phyloP scores from a whole-genome alignment of 1,140 invertebrate genomes.

The Aricia agestis region DNA sequence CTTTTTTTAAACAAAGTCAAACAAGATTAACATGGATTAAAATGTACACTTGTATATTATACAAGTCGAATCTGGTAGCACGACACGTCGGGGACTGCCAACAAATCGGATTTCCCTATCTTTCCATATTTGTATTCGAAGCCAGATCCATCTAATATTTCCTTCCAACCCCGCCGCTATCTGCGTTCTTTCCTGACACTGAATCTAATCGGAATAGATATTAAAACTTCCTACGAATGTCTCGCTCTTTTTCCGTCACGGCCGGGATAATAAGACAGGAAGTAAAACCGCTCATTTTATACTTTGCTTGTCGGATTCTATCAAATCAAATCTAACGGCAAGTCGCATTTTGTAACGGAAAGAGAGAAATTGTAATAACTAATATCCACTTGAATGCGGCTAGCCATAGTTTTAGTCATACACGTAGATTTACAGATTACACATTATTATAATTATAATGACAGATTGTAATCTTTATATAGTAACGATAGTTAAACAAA shows the following conservation, averaged over 20 bases:
- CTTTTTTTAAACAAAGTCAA: no score
- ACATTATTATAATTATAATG: no score
- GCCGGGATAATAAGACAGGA: slow-evolving; percentile 14
- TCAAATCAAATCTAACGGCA: neutral
- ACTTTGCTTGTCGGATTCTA: neutral
- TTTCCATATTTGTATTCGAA: slow-evolving; percentile 73
- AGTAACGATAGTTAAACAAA: no score
- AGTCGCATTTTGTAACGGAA: neutral
- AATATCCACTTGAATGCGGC: neutral
- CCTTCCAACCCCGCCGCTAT: slow-evolving; percentile 69
- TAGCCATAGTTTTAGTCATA: neutral
- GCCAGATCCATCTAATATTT: slow-evolving; percentile 72
- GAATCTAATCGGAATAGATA: slow-evolving; percentile 75
- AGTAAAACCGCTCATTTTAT: slow-evolving; percentile 3
- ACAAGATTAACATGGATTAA: neutral
- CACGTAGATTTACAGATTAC: no score
- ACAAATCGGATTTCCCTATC: slow-evolving; percentile 72
- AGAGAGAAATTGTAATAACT: neutral
- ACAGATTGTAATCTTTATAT: no score
- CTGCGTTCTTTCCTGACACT: slow-evolving; percentile 71
- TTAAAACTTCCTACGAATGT: slow-evolving; percentile 67
- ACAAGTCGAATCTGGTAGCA: slow-evolving; percentile 66
- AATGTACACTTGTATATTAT: slow-evolving; percentile 34
- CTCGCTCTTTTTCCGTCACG: slow-evolving; percentile 26
- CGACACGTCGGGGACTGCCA: slow-evolving; percentile 64